A percentile compares a stretch with the other conserved stretches of the same genome.
Conservation (phyloP, 2,797 vertebrate genomes). For the Hippopotamyrus pictus region DNA sequence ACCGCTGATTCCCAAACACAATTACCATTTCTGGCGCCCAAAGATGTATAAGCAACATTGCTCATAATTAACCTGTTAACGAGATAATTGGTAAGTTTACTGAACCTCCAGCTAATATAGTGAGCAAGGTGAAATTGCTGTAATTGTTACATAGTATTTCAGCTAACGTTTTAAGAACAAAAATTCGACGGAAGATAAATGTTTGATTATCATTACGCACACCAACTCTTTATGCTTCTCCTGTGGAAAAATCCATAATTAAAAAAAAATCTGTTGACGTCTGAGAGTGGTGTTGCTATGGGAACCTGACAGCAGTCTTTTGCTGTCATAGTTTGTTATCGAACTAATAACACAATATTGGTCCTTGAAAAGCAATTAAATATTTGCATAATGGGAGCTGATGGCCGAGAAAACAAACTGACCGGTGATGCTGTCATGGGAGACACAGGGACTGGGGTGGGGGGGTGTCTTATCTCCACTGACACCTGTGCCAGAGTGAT, state of each 20-base stretch:
- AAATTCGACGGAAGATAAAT: neutral
- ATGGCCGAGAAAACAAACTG: neutral
- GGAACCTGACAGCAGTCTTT: neutral
- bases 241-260: neutral
- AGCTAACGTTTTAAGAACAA: neutral
- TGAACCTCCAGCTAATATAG: neutral
- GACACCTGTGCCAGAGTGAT: slow-evolving; percentile 14
- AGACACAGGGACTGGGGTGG: neutral
- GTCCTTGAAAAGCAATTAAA: slow-evolving; percentile 19
- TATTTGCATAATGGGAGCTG: slow-evolving; percentile 19
- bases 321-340: slow-evolving; percentile 2
- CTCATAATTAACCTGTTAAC: neutral
- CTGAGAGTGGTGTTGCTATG: neutral
- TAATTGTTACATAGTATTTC: neutral
- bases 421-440: neutral
- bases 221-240: neutral
- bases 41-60: neutral
- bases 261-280: neutral
- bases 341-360: neutral
- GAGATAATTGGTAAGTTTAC: neutral
- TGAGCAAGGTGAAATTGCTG: neutral
- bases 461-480: slow-evolving; percentile 12
- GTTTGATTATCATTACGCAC: neutral
- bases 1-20: neutral
- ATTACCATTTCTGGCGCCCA: neutral